Evolutionary conservation across 2,797 vertebrate species (phyloP), one percentile per base, ranked within the genome.

Genomic region (Muscicapa striata): DNA sequence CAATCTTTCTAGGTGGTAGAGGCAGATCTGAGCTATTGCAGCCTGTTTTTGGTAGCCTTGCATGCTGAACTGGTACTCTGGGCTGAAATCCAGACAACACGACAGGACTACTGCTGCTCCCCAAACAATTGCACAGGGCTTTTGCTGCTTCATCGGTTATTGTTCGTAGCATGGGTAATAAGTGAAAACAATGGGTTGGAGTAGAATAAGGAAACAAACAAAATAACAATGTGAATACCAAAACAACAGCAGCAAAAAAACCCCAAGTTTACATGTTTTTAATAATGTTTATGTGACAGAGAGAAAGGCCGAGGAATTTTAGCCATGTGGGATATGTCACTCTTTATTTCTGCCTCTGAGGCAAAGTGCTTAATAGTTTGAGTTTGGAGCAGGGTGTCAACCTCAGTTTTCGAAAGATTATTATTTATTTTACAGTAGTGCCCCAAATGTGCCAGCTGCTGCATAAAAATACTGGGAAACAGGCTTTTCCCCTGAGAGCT

Each of bases 121-220:
- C 85, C 89, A 87, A 89, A 96, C 94, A 97, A 96, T 96, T 96
- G 96, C 87, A 68, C 81, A 20, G 89, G 52, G 77, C 80, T 93
- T 96, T 94, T 97, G 89, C 92, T 95, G 90, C 92, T 96, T 96
- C 94, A 40, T 74, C 6, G 52, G 91, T 95, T 95, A 92, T 96
- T 97, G 96, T 96, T 97, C 2, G 1, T 92, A 91, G 94, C 76
- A 30, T 93, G 96, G 88, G 88, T 92, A 96, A 94, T 95, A 96
- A 96, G 90, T 96, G 94, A 96, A 97, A 96, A 97, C 96, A 97
- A 97, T 97, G 87, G 77, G 49, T 40, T 95, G 89, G 92, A 95
- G 74, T 49, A 79, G 86, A 96, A 93, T 87, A 93, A 94, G 80
- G 94, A 92, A 90, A 94, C 78, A 95, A 96, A 94, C 87, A 93